Evolutionary conservation across 1,140 invertebrate species (phyloP).

Genomic region (Drosophila nigrodunni): DNA sequence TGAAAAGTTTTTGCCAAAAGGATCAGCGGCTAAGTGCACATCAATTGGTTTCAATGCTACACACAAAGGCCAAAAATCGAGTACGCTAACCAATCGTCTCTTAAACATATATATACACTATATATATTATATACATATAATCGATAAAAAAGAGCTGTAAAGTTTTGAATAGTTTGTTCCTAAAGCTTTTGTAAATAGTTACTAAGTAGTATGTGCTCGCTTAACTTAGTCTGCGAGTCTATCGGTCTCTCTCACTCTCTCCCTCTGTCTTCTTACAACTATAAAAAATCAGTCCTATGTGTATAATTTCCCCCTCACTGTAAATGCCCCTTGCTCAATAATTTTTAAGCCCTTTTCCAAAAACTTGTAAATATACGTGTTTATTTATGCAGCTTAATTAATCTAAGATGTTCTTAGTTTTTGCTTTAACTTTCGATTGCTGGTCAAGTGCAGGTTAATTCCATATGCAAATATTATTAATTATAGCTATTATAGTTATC

Average conservation of each 20-base stretch:
- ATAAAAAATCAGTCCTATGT: conserved; percentile 39
- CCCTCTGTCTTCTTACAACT: conserved; percentile 8
- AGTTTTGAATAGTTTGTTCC: conserved; percentile 76
- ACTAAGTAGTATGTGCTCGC: conserved; percentile 13
- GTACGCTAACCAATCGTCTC: neutral
- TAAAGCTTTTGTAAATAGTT: conserved; percentile 65
- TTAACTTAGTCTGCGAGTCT: conserved; percentile 5
- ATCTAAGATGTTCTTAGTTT: conserved; percentile 32
- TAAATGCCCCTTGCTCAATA: conserved; percentile 73
- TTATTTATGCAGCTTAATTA: conserved; percentile 16
- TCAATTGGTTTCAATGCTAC: conserved; percentile 69
- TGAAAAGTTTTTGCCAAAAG: conserved; percentile 40
- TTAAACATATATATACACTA: neutral
- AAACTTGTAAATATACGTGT: conserved; percentile 43
- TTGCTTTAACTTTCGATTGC: conserved; percentile 66
- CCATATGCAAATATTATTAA: conserved; percentile 33
- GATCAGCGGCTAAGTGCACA: conserved; percentile 54
- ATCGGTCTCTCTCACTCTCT: conserved; percentile 3
- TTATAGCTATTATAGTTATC: conserved; percentile 24
- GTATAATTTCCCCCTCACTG: conserved; percentile 36
- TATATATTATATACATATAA: neutral
- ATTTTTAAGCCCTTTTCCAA: conserved; percentile 51
- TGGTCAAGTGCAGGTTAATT: conserved; percentile 70
- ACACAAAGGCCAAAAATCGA: conserved; percentile 28
- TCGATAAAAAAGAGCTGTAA: conserved; percentile 43